These are phyloP conservation scores for Rostratula benghalensis DNA, from an alignment of 2,113 vertebrate genomes.

Conservation along the genomic window DNA sequence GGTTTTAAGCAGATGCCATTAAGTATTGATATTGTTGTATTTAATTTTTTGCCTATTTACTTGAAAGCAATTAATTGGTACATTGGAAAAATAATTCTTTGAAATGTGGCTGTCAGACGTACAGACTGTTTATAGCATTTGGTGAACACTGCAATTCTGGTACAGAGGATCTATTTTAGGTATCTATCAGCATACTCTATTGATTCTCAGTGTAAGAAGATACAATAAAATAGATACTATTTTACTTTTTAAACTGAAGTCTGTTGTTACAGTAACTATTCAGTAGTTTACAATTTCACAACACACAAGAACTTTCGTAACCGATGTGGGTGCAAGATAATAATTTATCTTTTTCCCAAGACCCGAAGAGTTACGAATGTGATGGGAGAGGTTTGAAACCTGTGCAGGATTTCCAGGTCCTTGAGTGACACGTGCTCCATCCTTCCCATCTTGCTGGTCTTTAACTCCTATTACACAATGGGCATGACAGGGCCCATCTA, in stretches of 20 bases:
- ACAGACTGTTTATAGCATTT: background rate
- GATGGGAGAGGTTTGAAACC: background rate
- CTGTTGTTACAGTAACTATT: background rate
- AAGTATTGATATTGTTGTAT: slow-evolving; percentile 5
- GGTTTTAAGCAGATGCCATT: background rate
- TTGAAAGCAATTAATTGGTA: slow-evolving; percentile 38
- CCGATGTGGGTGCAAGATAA: accelerated
- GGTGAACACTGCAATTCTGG: background rate
- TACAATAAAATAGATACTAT: background rate
- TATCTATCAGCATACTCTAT: background rate
- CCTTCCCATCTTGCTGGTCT: background rate
- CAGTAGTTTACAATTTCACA: background rate
- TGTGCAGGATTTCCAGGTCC: background rate
- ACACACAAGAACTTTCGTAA: background rate
- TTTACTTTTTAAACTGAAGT: background rate
- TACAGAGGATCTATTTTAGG: background rate
- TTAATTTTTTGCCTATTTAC: background rate
- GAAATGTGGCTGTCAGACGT: background rate
- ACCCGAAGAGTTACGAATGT: accelerated
- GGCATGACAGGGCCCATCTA: background rate
- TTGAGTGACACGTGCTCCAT: background rate
- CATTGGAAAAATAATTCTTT: background rate
- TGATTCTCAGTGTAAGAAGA: background rate
- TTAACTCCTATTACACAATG: background rate
- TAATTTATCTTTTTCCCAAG: background rate